Conservation (phyloP, 2,113 vertebrate species). For the Platichthys stellatus region DNA sequence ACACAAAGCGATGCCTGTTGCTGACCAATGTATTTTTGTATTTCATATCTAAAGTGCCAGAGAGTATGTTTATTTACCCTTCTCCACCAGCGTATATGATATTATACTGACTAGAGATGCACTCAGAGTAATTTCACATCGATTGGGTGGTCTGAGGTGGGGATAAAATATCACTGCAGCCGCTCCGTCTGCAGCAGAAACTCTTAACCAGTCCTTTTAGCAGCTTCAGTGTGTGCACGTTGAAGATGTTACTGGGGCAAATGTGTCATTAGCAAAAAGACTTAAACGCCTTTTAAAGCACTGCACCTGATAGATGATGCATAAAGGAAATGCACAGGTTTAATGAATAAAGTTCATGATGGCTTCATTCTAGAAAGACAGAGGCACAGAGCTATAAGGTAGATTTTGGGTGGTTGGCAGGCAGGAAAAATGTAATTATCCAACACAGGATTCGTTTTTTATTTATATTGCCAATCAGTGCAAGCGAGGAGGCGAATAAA, state of each 20-base stretch:
- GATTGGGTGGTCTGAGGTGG: background rate
- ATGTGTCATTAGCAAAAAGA: background rate
- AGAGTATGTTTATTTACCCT: background rate
- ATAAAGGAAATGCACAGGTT: background rate
- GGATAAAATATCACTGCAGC: background rate
- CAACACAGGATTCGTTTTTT: too few relatives aligned
- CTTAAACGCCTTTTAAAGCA: background rate
- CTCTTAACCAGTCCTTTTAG: background rate
- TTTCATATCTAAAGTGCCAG: constrained; percentile 16
- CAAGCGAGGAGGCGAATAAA: too few relatives aligned
- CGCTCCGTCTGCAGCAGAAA: background rate
- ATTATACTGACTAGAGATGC: background rate
- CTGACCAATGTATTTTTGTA: constrained; percentile 10
- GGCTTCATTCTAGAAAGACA: too few relatives aligned
- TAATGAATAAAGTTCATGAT: too few relatives aligned
- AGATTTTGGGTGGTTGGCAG: too few relatives aligned
- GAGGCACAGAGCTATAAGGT: too few relatives aligned
- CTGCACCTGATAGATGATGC: background rate
- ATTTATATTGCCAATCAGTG: too few relatives aligned
- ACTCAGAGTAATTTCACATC: constrained; percentile 1
- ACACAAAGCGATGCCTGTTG: constrained; percentile 35
- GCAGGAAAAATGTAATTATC: too few relatives aligned
- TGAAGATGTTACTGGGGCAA: constrained; percentile 9
- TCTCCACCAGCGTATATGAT: background rate
- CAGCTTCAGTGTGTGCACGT: background rate